Base-by-base conservation (phyloP, 2,888 invertebrate species). In the Rhabditoides inermis region DNA sequence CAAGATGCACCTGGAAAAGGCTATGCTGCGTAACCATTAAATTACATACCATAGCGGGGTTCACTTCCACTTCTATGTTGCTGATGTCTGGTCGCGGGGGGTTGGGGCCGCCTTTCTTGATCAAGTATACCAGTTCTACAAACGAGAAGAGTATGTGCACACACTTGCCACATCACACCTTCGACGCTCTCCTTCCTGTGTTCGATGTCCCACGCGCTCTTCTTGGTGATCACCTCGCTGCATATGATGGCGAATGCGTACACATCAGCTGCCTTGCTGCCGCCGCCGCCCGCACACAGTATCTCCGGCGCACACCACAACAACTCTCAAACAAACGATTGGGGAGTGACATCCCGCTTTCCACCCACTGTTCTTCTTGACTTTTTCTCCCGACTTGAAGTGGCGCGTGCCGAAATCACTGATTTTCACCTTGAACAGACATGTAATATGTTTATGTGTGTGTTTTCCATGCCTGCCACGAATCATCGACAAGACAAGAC, bases 271-370 rank as follows among this genome's bases (percentile, higher is more conserved):
- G 59, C 55, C 2, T 65, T 65, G 7, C 63, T 61, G 18, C 55
- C 53, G 37, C 55, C 49, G 7, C 59, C 59, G 28, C 56, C 56
- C 7, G 54, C 55, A 1, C 70, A 53, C 18, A 69, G 56, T 22
- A 66, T 58, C 53, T 72, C 72, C 4, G 72, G 72, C 1, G 72
- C 68, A 37, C 55, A 58, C 73, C 73, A 72, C 18, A 72, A 48
- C 10, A 53, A 30, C 1, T 42, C 54, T 51, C 30, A 35, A 46
- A 3, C 25, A 15, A 10, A 49, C 2, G 55, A 55, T 39, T 1
- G 7, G 10, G 22, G 20, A n/a, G 10, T n/a, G 20, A 39, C 15
- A 39, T 39, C 15, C 32, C 10, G 15, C 15, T 32, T 32, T 12
- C 32, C 10, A 32, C 10, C 40, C 40, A 18, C 20, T 15, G 20